Conservation (phyloP, 1,140 invertebrate genomes). For the Mylabris phalerata region DNA sequence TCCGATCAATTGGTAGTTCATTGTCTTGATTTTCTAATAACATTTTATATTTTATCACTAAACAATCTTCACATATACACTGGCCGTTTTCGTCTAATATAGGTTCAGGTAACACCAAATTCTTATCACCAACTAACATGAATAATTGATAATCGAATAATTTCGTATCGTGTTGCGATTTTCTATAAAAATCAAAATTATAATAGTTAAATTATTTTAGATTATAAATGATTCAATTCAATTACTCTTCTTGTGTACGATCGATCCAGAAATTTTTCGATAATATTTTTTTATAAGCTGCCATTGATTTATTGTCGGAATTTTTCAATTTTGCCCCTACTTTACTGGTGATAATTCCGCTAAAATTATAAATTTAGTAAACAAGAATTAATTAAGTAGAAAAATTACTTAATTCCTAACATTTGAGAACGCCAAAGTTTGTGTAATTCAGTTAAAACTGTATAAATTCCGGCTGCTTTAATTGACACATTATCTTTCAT, state of each 20-base stretch:
- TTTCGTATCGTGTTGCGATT: slow-evolving; percentile 15
- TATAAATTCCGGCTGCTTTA: slow-evolving; percentile 6
- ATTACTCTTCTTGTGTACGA: slow-evolving; percentile 24
- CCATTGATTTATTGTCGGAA: slow-evolving; percentile 4
- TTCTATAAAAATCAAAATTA: slow-evolving; percentile 7
- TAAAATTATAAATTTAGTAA: background rate
- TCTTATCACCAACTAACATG: slow-evolving; percentile 25
- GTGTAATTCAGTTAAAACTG: slow-evolving; percentile 7
- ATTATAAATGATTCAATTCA: background rate
- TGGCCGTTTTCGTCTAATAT: slow-evolving; percentile 29
- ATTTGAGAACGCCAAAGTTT: slow-evolving; percentile 10
- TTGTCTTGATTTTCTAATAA: slow-evolving; percentile 5
- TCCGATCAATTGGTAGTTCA: background rate
- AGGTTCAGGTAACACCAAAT: slow-evolving; percentile 23
- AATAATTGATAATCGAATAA: slow-evolving; percentile 29
- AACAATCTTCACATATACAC: slow-evolving; percentile 34
- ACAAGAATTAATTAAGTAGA: background rate
- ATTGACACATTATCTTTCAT: slow-evolving; percentile 8
- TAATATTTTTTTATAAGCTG: slow-evolving; percentile 23
- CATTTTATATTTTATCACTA: slow-evolving; percentile 24
- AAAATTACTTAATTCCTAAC: slow-evolving; percentile 10
- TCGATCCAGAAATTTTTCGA: slow-evolving; percentile 31
- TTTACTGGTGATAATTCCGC: background rate
- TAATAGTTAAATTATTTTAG: background rate
- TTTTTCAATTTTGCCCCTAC: slow-evolving; percentile 1